phyloP scores from a whole-genome alignment of 2,113 vertebrate species.

The Anser cygnoides region DNA sequence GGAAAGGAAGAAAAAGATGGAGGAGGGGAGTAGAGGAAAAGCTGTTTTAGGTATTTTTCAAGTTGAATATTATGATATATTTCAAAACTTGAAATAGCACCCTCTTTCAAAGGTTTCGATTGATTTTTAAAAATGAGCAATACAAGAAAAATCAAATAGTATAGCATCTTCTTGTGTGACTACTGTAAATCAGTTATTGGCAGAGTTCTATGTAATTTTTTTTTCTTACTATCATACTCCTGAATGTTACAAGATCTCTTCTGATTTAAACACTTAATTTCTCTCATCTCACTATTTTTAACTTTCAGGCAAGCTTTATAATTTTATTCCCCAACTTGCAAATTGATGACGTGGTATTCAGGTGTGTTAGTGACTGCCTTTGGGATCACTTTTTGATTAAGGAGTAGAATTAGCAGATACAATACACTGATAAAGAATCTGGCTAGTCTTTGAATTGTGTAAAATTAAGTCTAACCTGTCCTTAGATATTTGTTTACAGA shows the following conservation, averaged over 20 bases:
- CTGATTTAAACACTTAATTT: background rate
- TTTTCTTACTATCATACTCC: background rate
- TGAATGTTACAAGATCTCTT: background rate
- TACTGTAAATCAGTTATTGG: background rate
- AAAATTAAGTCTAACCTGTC: background rate
- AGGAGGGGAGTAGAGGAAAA: background rate
- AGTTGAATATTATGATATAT: background rate
- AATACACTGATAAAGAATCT: background rate
- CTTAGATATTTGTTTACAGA: slow-evolving; percentile 15
- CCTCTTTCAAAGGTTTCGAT: background rate
- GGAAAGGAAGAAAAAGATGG: background rate
- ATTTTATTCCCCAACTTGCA: background rate
- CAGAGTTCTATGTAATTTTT: background rate
- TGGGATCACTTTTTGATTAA: slow-evolving; percentile 6
- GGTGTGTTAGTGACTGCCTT: background rate
- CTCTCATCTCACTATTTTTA: background rate
- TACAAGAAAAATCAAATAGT: background rate
- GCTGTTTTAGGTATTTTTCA: background rate
- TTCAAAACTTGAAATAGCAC: background rate
- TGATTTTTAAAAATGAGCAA: background rate
- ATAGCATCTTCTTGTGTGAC: background rate
- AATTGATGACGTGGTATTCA: background rate
- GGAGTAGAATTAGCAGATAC: background rate
- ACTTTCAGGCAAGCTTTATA: background rate
- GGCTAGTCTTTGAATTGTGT: background rate